Conservation (phyloP, 2,113 vertebrate genomes). For the Rhinopomastus cyanomelas region DNA sequence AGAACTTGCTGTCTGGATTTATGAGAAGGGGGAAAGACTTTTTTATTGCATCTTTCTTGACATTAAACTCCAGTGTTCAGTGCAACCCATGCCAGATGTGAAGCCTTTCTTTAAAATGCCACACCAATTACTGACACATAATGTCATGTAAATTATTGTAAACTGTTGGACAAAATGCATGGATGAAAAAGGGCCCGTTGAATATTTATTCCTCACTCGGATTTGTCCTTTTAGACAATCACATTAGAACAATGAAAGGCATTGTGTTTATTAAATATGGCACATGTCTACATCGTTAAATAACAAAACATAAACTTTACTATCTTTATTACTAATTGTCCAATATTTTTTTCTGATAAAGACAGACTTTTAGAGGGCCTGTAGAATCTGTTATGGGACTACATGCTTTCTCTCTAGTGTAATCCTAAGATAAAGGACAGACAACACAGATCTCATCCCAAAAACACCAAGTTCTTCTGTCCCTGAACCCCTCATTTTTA, state of each 20-base stretch:
- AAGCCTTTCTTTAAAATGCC: conserved; percentile 18
- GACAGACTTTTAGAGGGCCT: background rate
- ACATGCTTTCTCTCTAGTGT: background rate
- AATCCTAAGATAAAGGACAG: background rate
- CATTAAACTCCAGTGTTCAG: background rate
- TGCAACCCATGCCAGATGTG: conserved; percentile 32
- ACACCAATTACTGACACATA: conserved; percentile 45
- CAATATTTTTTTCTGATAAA: conserved; percentile 35
- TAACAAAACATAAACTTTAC: conserved; percentile 5
- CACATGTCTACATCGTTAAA: background rate
- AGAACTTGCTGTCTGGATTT: conserved; percentile 32
- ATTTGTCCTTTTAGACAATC: background rate
- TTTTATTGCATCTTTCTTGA: conserved; percentile 60
- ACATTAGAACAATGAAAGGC: conserved; percentile 4
- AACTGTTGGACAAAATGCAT: conserved; percentile 27
- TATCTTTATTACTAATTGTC: background rate
- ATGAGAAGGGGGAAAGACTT: conserved; percentile 7
- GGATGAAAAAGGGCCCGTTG: conserved; percentile 35
- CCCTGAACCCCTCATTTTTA: background rate
- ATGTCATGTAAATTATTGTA: conserved; percentile 24
- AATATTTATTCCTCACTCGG: background rate
- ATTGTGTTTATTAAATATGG: background rate
- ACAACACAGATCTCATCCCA: background rate
- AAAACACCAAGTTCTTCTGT: background rate
- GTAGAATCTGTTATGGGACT: background rate